Conservation (phyloP, 2,113 vertebrate species). For the Equus przewalskii region DNA sequence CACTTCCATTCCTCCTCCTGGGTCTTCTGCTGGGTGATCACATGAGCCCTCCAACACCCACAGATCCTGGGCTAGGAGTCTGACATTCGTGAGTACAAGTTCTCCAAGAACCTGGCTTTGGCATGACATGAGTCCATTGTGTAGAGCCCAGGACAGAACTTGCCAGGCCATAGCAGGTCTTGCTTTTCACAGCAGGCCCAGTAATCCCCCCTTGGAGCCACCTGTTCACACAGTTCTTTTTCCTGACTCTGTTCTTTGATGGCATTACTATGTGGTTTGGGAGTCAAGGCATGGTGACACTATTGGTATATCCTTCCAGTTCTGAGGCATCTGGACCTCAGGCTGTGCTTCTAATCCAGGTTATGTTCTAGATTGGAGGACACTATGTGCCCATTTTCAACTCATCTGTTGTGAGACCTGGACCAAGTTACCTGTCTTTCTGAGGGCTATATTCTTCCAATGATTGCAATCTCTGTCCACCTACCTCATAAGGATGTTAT, state of each 20-base stretch:
- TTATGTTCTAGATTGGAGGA: not conserved
- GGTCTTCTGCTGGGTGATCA: not conserved
- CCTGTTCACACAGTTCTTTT: not conserved
- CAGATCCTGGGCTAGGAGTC: not conserved
- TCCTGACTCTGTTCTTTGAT: constrained; percentile 2
- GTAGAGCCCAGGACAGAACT: not conserved
- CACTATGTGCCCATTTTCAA: not conserved
- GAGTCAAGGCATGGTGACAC: not conserved
- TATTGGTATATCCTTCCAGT: not conserved
- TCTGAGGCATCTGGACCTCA: not conserved
- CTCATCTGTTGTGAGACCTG: not conserved
- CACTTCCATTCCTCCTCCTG: not conserved
- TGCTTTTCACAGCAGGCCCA: not conserved
- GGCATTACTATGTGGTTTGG: not conserved
- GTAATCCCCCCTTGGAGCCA: not conserved
- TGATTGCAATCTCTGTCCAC: not conserved
- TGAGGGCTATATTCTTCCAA: not conserved
- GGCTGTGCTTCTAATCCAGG: not conserved
- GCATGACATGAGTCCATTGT: not conserved
- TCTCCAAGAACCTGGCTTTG: not conserved
- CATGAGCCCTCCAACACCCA: not conserved
- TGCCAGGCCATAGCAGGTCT: not conserved
- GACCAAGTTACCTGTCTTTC: not conserved
- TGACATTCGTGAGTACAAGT: not conserved
- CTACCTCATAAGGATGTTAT: constrained; percentile 13